Conservation (phyloP, 2,797 vertebrate genomes). For the Myotis planiceps region DNA sequence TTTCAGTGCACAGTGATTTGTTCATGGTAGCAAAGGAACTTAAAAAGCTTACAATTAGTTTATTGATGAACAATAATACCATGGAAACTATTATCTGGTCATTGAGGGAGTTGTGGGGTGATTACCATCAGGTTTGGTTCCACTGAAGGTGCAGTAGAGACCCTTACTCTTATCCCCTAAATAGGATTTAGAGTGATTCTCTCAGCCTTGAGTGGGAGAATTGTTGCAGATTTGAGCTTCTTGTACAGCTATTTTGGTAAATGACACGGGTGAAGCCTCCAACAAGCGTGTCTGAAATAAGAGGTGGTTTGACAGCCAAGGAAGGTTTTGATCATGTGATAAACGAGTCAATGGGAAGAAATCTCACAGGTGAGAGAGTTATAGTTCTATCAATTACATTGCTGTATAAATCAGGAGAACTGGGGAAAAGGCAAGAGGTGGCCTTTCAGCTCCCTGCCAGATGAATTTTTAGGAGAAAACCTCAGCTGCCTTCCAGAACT, state of each 20-base stretch:
- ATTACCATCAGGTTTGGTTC: slow-evolving; percentile 7
- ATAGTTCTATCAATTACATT: slow-evolving; percentile 50
- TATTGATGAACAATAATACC: slow-evolving; percentile 37
- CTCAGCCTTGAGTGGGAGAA: slow-evolving; percentile 25
- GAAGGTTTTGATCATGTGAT: slow-evolving; percentile 66
- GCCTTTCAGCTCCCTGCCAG: slow-evolving; percentile 14
- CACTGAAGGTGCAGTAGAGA: neutral
- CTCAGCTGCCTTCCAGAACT: neutral
- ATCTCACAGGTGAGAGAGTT: slow-evolving; percentile 50
- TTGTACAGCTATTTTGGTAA: slow-evolving; percentile 64
- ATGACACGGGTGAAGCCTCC: slow-evolving; percentile 27
- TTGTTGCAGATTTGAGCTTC: slow-evolving; percentile 35
- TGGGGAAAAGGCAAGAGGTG: neutral
- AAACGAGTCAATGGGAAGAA: slow-evolving; percentile 53
- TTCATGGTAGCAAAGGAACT: slow-evolving; percentile 57
- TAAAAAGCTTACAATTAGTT: slow-evolving; percentile 52
- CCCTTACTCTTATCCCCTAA: slow-evolving; percentile 49
- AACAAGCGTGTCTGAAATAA: slow-evolving; percentile 48
- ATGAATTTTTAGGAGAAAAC: neutral
- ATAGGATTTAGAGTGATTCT: slow-evolving; percentile 65
- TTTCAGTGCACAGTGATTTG: slow-evolving; percentile 53
- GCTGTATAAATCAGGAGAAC: slow-evolving; percentile 46
- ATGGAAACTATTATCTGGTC: slow-evolving; percentile 22
- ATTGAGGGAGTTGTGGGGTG: neutral
- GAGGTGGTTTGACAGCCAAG: slow-evolving; percentile 54